Conservation (phyloP, 2,113 vertebrate genomes). For the Caloenas nicobarica region DNA sequence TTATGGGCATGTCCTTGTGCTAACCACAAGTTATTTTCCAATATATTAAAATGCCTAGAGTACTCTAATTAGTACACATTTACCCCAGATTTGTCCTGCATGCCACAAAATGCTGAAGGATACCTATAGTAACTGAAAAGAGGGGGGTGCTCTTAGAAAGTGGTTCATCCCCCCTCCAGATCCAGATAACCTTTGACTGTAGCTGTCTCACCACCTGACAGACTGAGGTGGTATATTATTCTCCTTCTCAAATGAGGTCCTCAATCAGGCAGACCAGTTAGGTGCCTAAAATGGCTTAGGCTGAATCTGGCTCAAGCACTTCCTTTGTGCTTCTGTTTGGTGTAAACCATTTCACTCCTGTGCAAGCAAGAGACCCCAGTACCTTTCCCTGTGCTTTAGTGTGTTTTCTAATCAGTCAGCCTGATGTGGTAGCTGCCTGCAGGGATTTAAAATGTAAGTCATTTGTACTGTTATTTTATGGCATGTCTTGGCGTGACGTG, state of each 20-base stretch:
- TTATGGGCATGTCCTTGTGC: not conserved
- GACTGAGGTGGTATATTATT: not conserved
- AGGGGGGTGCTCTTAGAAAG: not conserved
- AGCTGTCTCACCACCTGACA: not conserved
- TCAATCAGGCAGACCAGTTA: not conserved
- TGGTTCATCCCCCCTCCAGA: fast-evolving
- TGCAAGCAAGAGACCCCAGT: not conserved
- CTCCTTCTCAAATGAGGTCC: not conserved
- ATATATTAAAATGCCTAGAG: not conserved
- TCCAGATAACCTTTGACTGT: not conserved
- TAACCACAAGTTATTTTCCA: not conserved
- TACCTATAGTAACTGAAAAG: not conserved
- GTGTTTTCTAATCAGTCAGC: not conserved
- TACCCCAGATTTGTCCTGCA: not conserved
- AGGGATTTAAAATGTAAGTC: not conserved
- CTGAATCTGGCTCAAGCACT: not conserved
- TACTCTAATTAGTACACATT: not conserved
- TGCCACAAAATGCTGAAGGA: not conserved
- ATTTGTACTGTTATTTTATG: slow-evolving; percentile 30
- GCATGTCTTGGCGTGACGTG: slow-evolving; percentile 42
- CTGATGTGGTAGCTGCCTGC: slow-evolving; percentile 3
- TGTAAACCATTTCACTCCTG: not conserved
- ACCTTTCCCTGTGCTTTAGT: not conserved
- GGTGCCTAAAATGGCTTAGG: not conserved
- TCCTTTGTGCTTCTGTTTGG: not conserved